These are phyloP conservation scores for Bradypodion pumilum DNA, from an alignment of 2,797 vertebrate genomes.

Conservation along the genomic window DNA sequence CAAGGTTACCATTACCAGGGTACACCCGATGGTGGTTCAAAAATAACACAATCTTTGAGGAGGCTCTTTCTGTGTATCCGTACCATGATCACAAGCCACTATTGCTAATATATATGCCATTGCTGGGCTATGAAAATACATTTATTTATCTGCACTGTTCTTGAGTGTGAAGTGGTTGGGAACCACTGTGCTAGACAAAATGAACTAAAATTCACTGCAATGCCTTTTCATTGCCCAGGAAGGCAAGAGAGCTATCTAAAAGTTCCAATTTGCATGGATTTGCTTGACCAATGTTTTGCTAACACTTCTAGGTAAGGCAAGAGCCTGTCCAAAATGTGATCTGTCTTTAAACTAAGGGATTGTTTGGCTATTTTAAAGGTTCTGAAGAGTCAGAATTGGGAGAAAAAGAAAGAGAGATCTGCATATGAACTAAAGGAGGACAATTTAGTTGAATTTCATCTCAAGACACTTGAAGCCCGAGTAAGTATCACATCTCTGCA, in stretches of 20 bases:
- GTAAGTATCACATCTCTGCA: neutral
- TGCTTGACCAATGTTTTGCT: neutral
- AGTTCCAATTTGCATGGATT: neutral
- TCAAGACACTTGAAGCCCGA: neutral
- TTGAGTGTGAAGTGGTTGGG: neutral
- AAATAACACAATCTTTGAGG: too few relatives aligned
- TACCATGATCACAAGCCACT: too few relatives aligned
- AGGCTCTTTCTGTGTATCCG: too few relatives aligned
- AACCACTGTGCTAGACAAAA: neutral
- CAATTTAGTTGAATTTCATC: too few relatives aligned
- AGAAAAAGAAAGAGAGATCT: constrained; percentile 68
- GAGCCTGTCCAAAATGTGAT: neutral
- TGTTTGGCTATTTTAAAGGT: constrained; percentile 69
- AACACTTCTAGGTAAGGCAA: neutral
- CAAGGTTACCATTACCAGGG: too few relatives aligned
- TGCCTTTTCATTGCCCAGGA: neutral
- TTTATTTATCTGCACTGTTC: neutral
- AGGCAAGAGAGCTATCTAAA: neutral
- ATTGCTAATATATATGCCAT: too few relatives aligned
- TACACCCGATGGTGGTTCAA: too few relatives aligned
- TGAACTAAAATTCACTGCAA: too few relatives aligned
- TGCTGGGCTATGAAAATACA: neutral
- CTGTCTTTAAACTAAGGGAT: neutral
- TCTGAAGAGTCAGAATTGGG: constrained; percentile 83
- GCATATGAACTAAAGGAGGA: constrained; percentile 55